Evolutionary conservation across 1,140 invertebrate genomes (phyloP), one percentile per base, ranked within the genome.

Genomic region (Cyclargus thomasi): DNA sequence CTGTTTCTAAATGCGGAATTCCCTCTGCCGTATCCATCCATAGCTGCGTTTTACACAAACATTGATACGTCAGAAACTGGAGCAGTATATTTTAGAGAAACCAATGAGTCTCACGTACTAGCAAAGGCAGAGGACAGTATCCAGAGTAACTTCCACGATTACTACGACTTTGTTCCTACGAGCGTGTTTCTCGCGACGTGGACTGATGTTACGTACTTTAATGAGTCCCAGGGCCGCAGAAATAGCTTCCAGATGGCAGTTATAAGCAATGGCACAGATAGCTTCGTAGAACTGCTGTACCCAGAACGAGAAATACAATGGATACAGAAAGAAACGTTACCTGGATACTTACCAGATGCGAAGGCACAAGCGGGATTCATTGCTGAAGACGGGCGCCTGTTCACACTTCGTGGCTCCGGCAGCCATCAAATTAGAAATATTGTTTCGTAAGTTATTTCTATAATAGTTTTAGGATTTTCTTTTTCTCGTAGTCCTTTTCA

Each of bases 331-430:
- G 93, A 93, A 67, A 91, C 92, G 4, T 92, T 92, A 39, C 93
- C 93, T 71, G 85, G 91, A 3, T 94, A 94, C 21, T 73, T 95
- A 4, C 95, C 95, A 1, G 97, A 99, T 81, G 96, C 97, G 0
- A 94, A 96, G 71, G 97, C 96, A 16, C 97, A 99, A 89, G 97
- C 95, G 65, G 97, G 97, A n/a, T 95, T 99, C 74, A 94, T 98
- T 69, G 93, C 95, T 17, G 94, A 94, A 53, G 95, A 97, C 81
- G 95, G 95, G 53, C 92, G 94, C 72, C 89, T 94, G 22, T 94
- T 93, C 75, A 92, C 92, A 5, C 86, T 99, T 0, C 94, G 94
- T 67, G 95, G 95, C 29, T 98, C 97, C 18, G 97, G 97, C 39
- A 96, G 95, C 17, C 96, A 97, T 86, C 95, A 97, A 86, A 95